Percentiles rank a stretch among this genome's conserved stretches.
These are phyloP conservation scores for Drosophila robusta DNA, from an alignment of 2,888 invertebrate species.

Conservation along the genomic window DNA sequence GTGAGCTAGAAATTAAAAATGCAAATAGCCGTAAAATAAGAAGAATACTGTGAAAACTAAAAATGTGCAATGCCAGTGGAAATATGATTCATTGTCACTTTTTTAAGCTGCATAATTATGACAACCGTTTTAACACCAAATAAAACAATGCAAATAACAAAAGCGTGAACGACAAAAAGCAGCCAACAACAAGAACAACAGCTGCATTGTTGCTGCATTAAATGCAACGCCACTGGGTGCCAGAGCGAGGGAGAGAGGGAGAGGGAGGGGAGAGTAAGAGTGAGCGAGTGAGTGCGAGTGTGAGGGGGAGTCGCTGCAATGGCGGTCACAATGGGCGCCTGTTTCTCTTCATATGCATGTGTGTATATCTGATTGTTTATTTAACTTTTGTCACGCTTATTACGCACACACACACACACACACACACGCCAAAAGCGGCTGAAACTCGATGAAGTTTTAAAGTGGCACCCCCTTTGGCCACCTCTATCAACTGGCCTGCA, in stretches of 20 bases:
- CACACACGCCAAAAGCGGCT: background rate
- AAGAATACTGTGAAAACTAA: slow-evolving; percentile 46
- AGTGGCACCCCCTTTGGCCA: slow-evolving; percentile 38
- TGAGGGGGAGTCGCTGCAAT: slow-evolving; percentile 57
- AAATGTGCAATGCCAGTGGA: slow-evolving; percentile 79
- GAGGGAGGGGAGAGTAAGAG: slow-evolving; percentile 1
- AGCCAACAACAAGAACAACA: slow-evolving; percentile 35
- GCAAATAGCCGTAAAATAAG: slow-evolving; percentile 37
- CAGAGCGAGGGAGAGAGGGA: slow-evolving; percentile 11
- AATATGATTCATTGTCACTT: slow-evolving; percentile 79
- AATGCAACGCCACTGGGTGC: slow-evolving; percentile 40
- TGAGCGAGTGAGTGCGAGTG: slow-evolving; percentile 10
- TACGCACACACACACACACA: slow-evolving; percentile 45
- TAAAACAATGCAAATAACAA: slow-evolving; percentile 69
- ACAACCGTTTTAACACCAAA: slow-evolving; percentile 72
- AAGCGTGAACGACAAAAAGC: slow-evolving; percentile 59
- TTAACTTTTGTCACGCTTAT: slow-evolving; percentile 74
- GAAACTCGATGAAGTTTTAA: slow-evolving; percentile 73
- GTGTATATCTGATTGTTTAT: slow-evolving; percentile 52
- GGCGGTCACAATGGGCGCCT: slow-evolving; percentile 61
- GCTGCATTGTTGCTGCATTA: slow-evolving; percentile 28
- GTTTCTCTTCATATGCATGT: slow-evolving; percentile 16
- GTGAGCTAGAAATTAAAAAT: slow-evolving; percentile 53
- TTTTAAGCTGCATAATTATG: slow-evolving; percentile 62
- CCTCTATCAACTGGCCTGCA: slow-evolving; percentile 30